Conservation (phyloP, 1,140 invertebrate species). For the Hypothenemus hampei region DNA sequence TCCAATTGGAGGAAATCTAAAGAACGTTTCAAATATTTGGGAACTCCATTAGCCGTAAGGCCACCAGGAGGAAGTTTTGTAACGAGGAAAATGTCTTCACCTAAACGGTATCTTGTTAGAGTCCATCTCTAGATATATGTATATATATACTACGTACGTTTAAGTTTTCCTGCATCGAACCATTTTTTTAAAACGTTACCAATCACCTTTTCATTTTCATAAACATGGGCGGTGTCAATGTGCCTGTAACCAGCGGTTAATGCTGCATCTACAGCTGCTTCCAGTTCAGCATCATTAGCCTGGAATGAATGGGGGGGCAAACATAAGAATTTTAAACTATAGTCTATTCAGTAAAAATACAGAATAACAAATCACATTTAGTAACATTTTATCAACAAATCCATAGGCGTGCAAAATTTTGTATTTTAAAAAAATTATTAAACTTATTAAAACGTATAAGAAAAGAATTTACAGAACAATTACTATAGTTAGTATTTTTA, state of each 20-base stretch:
- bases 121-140: not conserved
- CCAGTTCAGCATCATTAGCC: constrained; percentile 67
- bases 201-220: constrained; percentile 76
- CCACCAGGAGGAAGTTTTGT: constrained; percentile 65
- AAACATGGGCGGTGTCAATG: constrained; percentile 77
- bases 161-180: constrained; percentile 64
- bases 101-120: constrained; percentile 24
- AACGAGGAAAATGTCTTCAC: constrained; percentile 76
- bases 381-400: no score
- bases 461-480: no score
- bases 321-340: no score
- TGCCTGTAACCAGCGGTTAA: constrained; percentile 66
- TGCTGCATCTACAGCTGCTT: constrained; percentile 60
- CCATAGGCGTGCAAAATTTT: no score
- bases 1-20: constrained; percentile 66
- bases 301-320: no score
- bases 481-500: no score
- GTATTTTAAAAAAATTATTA: no score
- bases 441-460: no score
- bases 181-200: constrained; percentile 70
- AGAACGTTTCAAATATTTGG: constrained; percentile 66
- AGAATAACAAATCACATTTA: no score
- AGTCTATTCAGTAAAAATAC: no score
- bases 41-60: constrained; percentile 60
- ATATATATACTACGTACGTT: constrained; percentile 37